Conservation (phyloP, 2,888 invertebrate genomes). For the Drosophila picticornis region DNA sequence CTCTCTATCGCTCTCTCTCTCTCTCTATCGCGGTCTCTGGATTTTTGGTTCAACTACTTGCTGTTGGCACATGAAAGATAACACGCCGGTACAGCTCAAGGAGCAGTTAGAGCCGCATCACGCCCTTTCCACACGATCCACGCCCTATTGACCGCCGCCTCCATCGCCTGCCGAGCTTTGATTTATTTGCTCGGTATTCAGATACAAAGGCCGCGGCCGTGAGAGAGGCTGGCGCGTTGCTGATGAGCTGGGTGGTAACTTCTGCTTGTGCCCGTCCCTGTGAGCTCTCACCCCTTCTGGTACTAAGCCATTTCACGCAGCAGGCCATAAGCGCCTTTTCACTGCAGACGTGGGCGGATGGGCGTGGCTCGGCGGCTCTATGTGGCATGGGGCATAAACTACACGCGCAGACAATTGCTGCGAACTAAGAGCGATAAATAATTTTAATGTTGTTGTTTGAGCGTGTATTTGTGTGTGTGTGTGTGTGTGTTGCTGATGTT, state of each 20-base stretch:
- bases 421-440: constrained; percentile 66
- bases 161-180: constrained; percentile 55
- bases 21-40: background rate
- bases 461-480: constrained; percentile 7
- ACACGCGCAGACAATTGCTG: constrained; percentile 72
- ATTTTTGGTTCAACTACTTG: constrained; percentile 6
- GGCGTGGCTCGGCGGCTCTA: constrained; percentile 27
- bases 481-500: constrained; percentile 24
- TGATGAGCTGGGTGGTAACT: constrained; percentile 72
- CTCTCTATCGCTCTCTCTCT: too few relatives aligned
- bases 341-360: constrained; percentile 47
- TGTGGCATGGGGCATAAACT: constrained; percentile 64
- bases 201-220: constrained; percentile 65
- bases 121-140: constrained; percentile 35
- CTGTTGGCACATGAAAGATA: constrained; percentile 37
- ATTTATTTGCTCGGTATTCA: constrained; percentile 66
- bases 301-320: constrained; percentile 24
- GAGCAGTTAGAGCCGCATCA: constrained; percentile 43
- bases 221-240: constrained; percentile 42
- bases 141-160: constrained; percentile 27
- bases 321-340: constrained; percentile 61
- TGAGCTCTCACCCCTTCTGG: constrained; percentile 12
- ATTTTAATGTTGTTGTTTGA: constrained; percentile 54
- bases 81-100: constrained; percentile 36
- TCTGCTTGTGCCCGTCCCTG: background rate